Base-by-base conservation (phyloP, 2,888 invertebrate genomes). In the Megastigmus dorsalis region DNA sequence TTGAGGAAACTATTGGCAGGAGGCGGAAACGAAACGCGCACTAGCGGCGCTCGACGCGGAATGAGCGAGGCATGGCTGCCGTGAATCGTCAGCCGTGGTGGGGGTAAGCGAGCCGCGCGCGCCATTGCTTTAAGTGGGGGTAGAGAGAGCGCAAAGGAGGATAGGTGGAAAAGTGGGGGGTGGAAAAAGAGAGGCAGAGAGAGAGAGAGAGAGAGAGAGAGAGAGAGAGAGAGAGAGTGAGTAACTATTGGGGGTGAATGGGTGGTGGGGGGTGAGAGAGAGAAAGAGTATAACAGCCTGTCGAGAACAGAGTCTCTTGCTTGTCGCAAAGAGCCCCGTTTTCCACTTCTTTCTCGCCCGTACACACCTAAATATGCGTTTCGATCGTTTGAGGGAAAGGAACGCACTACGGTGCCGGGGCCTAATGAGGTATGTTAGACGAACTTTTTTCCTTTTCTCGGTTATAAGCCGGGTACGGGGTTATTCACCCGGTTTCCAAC, bases 21-120 rank as follows among this genome's bases (percentile, higher is more conserved):
- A n/a, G n/a, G n/a, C n/a, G n/a, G n/a, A 20, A 48, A 60, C 20
- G 68, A 62, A 54, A 73, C 71, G 71, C 77, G 74, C 77, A 45
- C 66, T 18, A 63, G 50, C 36, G 59, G 77, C 71, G 74, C 71
- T 77, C 70, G 74, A 74, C 77, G 71, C 77, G 74, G 71, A 77
- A 72, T 77, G 77, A 77, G 36, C 57, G 63, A 65, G 57, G 71
- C 74, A 77, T 77, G 77, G 74, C 74, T 18, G 77, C 68, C 77
- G 67, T 4, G 48, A 41, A 7, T 41, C 43, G 65, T n/a, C 45
- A 48, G 26, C 36, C 30, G 70, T 74, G 70, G 76, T 70, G 74
- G 76, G 76, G 76, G 66, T 26, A n/a, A 62, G 43, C 68, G 52
- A 15, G 26, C 48, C 74, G 68, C 67, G 48, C 78, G 73, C 70